Conservation (phyloP, 2,888 invertebrate species). For the Ormyrus rosae region DNA sequence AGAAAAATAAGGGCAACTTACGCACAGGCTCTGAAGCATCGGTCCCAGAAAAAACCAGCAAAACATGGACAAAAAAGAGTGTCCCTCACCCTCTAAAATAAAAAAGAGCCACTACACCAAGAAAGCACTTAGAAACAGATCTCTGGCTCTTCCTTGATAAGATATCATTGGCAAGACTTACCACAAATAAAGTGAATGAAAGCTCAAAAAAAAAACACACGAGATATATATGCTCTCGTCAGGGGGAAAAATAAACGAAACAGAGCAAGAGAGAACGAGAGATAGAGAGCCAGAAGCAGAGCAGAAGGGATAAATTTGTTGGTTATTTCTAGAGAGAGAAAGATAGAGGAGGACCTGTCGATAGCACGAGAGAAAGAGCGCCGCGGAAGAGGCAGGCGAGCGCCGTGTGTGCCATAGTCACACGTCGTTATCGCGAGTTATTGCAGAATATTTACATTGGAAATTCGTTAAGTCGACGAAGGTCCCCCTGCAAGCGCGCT, state of each 20-base stretch:
- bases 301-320: constrained; percentile 2
- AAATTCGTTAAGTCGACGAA: background rate
- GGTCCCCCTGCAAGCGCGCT: background rate
- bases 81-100: background rate
- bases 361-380: background rate
- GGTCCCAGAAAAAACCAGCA: background rate
- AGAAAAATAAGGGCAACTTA: constrained; percentile 18
- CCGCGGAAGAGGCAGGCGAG: background rate
- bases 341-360: background rate
- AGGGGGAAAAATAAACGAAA: constrained; percentile 3
- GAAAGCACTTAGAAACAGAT: background rate
- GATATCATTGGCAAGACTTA: constrained; percentile 27
- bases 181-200: constrained; percentile 37
- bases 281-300: background rate
- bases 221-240: background rate
- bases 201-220: constrained; percentile 8
- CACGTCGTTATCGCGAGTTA: background rate
- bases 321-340: background rate
- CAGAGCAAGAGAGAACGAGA: background rate
- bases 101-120: background rate
- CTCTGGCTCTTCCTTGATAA: constrained; percentile 23
- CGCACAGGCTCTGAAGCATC: background rate
- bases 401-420: background rate
- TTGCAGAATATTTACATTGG: constrained; percentile 41
- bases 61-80: constrained; percentile 4